Evolutionary conservation across 2,113 vertebrate genomes (phyloP), one percentile per base, ranked within the genome.

Genomic region (Macheiramphus alcinus): DNA sequence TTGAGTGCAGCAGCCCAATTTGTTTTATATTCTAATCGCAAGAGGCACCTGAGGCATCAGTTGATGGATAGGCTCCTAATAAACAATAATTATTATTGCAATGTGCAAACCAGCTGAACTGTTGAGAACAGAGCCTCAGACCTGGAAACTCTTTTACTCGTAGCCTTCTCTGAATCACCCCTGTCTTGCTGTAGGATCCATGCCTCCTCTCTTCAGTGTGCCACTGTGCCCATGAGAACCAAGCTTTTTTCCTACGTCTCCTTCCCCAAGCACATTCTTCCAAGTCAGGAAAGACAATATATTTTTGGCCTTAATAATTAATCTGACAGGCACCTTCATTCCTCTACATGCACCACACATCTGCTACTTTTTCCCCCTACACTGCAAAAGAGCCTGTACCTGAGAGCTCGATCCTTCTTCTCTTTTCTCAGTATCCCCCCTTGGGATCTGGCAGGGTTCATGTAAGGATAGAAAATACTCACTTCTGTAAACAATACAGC

Each of bases 11-110:
- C 72, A 89, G 74, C 70, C 31, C 42, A n/a, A 6, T 86, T 63
- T 88, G 58, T 13, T 95, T 93, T 78, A 70, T 86, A 73, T 90
- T 91, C 83, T 84, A 52, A 96, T 94, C 72, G 18, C 42, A 10
- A 93, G 83, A 72, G 72, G 89, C 88, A 91, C 91, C 90, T 65
- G 55, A 92, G 93, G 94, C 93, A 96, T 67, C 62, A 45, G 55
- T 85, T 89, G 66, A 94, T 62, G 58, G 81, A 78, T 52, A 84
- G 76, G 76, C 80, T 48, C 87, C 96, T 95, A 96, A 95, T 88
- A 98, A 97, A 94, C 95, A 96, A 89, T 79, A 88, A 96, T 93
- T 93, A 75, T 90, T 95, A 92, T 74, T 85, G 80, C 73, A 86
- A 72, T 10, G 78, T 83, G 55, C 42, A 95, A 95, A 95, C n/a